Evolutionary conservation across 2,113 vertebrate species (phyloP).

Genomic region (Tragelaphus buxtoni): DNA sequence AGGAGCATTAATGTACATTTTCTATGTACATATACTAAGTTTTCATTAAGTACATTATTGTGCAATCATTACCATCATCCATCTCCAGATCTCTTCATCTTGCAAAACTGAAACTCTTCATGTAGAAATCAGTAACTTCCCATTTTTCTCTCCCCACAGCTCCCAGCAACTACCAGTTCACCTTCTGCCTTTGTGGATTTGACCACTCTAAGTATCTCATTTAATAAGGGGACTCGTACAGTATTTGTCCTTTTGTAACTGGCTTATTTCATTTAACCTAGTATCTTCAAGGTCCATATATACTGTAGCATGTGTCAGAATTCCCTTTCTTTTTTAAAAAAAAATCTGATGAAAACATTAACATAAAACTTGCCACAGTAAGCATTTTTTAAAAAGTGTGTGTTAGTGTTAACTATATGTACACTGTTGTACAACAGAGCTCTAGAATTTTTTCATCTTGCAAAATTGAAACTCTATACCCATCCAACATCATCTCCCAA

Average conservation of each 20-base stretch:
- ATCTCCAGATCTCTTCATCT: background rate
- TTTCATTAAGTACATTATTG: background rate
- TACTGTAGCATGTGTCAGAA: background rate
- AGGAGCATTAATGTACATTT: background rate
- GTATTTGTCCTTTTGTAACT: background rate
- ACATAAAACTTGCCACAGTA: background rate
- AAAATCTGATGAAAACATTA: background rate
- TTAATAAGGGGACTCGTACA: background rate
- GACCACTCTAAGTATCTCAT: background rate
- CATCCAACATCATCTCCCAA: background rate
- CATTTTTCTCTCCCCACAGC: background rate
- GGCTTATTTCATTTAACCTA: background rate
- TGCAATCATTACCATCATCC: background rate
- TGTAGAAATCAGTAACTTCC: background rate
- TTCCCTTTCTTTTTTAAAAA: slow-evolving; percentile 1
- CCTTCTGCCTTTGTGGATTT: background rate
- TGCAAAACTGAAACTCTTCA: background rate
- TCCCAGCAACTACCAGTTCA: background rate
- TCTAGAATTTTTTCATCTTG: background rate
- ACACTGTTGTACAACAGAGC: background rate
- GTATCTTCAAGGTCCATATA: background rate
- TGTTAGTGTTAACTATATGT: background rate
- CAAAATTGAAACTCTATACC: background rate
- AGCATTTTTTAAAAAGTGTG: background rate
- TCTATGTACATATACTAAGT: background rate